Conservation (phyloP, 2,888 invertebrate species). For the Glyphotaelius pellucidus region DNA sequence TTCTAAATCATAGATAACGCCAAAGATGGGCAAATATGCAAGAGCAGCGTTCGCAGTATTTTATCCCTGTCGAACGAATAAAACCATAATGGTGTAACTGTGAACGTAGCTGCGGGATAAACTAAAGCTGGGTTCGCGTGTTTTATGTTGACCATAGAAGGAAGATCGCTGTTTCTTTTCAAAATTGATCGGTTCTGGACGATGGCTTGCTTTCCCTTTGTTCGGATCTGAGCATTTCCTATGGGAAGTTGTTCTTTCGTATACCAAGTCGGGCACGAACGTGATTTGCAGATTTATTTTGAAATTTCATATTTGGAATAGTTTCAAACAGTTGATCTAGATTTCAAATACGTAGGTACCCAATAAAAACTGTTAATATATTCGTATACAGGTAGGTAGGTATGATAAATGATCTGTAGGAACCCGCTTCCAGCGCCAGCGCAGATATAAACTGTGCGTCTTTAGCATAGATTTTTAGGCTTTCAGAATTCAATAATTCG, state of each 20-base stretch:
- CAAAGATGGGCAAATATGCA: constrained; percentile 24
- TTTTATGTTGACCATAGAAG: constrained; percentile 10
- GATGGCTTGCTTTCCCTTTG: background rate
- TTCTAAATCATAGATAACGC: constrained; percentile 36
- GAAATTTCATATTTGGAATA: background rate
- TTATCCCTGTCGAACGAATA: background rate
- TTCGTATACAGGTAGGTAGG: no score
- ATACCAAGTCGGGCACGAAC: background rate
- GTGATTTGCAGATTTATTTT: background rate
- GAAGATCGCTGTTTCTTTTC: background rate
- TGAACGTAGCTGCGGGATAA: constrained; percentile 6
- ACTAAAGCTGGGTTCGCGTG: background rate
- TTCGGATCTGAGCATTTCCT: constrained; percentile 11
- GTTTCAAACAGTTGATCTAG: background rate
- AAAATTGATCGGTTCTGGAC: constrained; percentile 4
- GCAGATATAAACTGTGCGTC: no score
- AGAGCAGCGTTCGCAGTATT: background rate
- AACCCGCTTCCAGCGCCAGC: no score
- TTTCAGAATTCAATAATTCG: no score
- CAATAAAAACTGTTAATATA: background rate
- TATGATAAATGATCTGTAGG: no score
- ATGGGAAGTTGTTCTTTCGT: constrained; percentile 12
- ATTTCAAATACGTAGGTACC: background rate
- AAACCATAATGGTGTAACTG: constrained; percentile 6
- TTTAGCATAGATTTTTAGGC: no score